These are phyloP conservation scores for Eulemur rufifrons DNA, from an alignment of 2,113 vertebrate genomes.

Conservation along the genomic window DNA sequence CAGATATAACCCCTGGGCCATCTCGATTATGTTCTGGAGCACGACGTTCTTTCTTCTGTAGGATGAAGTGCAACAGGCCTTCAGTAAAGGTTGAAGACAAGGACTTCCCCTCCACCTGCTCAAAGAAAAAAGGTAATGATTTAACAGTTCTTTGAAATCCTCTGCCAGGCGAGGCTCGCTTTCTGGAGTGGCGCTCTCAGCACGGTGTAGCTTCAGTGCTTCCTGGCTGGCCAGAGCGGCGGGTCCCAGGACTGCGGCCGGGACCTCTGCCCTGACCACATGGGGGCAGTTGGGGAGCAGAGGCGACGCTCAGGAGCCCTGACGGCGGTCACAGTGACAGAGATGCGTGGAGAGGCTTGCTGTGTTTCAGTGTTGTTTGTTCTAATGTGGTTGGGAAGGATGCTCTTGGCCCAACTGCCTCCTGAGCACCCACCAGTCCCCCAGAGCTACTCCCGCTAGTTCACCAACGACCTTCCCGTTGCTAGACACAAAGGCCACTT, in stretches of 20 bases:
- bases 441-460: not conserved
- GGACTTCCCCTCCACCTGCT: constrained; percentile 97
- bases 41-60: constrained; percentile 97
- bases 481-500: not conserved
- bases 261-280: fast-evolving
- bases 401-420: not conserved
- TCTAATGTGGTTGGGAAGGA: not conserved
- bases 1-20: constrained; percentile 96
- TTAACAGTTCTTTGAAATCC: not conserved
- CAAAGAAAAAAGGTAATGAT: constrained; percentile 97
- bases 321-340: not conserved
- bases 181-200: fast-evolving
- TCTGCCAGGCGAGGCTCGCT: not conserved
- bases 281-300: not conserved
- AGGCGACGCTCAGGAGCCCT: not conserved
- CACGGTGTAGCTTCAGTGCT: fast-evolving
- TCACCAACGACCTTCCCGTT: not conserved
- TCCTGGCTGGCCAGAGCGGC: not conserved
- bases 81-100: constrained; percentile 98
- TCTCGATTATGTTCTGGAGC: constrained; percentile 97
- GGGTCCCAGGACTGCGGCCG: not conserved
- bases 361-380: not conserved
- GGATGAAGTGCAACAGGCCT: constrained; percentile 99
- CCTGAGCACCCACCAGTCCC: not conserved
- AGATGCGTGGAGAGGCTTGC: not conserved